These are phyloP conservation scores for Bellardia pandia DNA, from an alignment of 2,888 invertebrate genomes.

Conservation along the genomic window DNA sequence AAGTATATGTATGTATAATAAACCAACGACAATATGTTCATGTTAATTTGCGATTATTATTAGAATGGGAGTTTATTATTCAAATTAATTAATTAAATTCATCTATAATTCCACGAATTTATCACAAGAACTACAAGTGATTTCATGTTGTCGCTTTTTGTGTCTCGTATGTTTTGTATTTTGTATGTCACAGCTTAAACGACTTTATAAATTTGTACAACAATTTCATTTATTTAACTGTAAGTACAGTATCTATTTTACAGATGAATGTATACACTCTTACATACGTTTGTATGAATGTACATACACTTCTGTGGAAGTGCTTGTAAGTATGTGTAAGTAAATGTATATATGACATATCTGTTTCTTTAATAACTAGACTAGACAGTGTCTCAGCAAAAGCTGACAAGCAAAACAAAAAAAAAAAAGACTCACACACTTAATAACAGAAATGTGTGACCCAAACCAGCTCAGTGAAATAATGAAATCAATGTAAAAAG, in stretches of 20 bases:
- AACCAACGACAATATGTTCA: too few relatives aligned
- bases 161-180: background rate
- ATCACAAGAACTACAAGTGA: conserved; percentile 4
- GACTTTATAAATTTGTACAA: conserved; percentile 30
- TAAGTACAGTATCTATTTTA: background rate
- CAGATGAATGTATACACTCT: background rate
- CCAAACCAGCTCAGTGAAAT: background rate
- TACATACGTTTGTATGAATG: background rate
- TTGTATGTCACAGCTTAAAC: conserved; percentile 8
- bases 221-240: conserved; percentile 36
- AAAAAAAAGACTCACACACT: background rate
- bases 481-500: background rate
- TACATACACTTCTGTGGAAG: background rate
- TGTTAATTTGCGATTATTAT: too few relatives aligned
- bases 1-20: too few relatives aligned
- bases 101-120: background rate
- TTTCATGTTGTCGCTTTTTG: conserved; percentile 22
- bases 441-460: background rate
- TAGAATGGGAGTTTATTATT: too few relatives aligned
- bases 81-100: too few relatives aligned
- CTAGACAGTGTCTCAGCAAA: conserved; percentile 61
- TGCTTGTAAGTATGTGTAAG: conserved; percentile 10
- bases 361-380: conserved; percentile 39
- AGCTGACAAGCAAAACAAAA: background rate
- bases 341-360: conserved; percentile 10